Evolutionary conservation across 1,140 invertebrate genomes (phyloP).

Genomic region (Euwallacea similis): DNA sequence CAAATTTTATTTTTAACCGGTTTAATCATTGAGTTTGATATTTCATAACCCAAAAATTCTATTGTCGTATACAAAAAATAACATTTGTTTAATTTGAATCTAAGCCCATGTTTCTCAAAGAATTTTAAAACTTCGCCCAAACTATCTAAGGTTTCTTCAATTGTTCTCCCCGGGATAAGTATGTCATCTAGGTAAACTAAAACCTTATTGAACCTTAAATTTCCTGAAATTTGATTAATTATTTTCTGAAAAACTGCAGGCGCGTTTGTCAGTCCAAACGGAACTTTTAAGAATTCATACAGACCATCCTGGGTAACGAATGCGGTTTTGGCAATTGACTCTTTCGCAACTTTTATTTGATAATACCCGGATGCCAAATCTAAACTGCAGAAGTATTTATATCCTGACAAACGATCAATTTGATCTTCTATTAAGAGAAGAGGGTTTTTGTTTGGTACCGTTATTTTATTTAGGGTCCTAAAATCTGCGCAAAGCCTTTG

Average conservation of each 20-base stretch:
- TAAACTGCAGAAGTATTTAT: conserved; percentile 45
- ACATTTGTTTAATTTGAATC: conserved; percentile 14
- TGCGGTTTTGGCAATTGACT: conserved; percentile 40
- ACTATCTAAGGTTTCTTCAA: neutral
- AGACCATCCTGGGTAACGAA: conserved; percentile 43
- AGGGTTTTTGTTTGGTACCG: too few species aligned
- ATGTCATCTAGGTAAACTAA: conserved; percentile 49
- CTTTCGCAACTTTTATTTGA: conserved; percentile 45
- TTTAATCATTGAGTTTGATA: conserved; percentile 17
- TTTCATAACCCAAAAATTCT: conserved; percentile 21
- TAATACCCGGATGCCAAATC: conserved; percentile 45
- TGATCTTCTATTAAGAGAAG: conserved; percentile 25
- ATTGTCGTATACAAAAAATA: conserved; percentile 20
- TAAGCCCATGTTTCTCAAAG: neutral
- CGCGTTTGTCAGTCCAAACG: conserved; percentile 44
- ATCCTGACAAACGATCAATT: conserved; percentile 50
- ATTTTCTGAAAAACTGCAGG: conserved; percentile 38
- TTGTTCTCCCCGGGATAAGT: conserved; percentile 40
- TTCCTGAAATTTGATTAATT: conserved; percentile 31
- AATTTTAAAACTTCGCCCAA: conserved; percentile 10
- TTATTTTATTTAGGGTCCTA: conserved; percentile 13
- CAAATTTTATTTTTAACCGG: conserved; percentile 9
- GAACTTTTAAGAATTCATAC: conserved; percentile 43
- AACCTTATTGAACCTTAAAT: conserved; percentile 37
- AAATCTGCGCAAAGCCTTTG: neutral